These are phyloP conservation scores for Pilophorus perplexus DNA, from an alignment of 2,888 invertebrate species.

Conservation along the genomic window DNA sequence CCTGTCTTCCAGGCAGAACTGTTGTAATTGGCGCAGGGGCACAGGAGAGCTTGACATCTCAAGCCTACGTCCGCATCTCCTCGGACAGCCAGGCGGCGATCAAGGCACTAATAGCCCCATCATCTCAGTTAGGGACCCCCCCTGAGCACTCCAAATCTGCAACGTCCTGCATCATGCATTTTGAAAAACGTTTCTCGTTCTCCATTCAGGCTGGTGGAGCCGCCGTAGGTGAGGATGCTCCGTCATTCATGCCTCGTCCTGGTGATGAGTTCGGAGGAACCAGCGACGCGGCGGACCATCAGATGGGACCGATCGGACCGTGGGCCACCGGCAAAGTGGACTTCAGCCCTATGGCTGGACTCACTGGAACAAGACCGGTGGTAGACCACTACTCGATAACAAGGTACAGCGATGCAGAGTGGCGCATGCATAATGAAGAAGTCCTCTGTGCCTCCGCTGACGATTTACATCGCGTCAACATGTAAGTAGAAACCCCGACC, in stretches of 20 bases:
- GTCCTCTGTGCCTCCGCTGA: slow-evolving; percentile 55
- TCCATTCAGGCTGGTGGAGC: slow-evolving; percentile 26
- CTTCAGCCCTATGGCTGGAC: slow-evolving; percentile 66
- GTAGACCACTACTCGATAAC: slow-evolving; percentile 75
- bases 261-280: slow-evolving; percentile 1
- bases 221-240: slow-evolving; percentile 6
- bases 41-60: too few relatives aligned
- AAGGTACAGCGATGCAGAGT: slow-evolving; percentile 69
- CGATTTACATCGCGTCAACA: slow-evolving; percentile 58
- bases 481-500: too few relatives aligned
- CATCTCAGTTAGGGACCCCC: too few relatives aligned
- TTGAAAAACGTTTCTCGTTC: too few relatives aligned
- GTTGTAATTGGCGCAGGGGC: too few relatives aligned
- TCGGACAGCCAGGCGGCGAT: too few relatives aligned
- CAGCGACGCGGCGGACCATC: background rate
- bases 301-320: slow-evolving; percentile 55
- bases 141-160: too few relatives aligned
- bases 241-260: background rate
- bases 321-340: slow-evolving; percentile 72
- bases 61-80: too few relatives aligned
- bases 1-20: too few relatives aligned
- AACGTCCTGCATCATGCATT: too few relatives aligned
- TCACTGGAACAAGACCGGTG: slow-evolving; percentile 69
- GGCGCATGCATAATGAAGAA: slow-evolving; percentile 63
- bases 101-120: too few relatives aligned